phyloP scores from a whole-genome alignment of 2,888 invertebrate species.

The Laothoe populi region DNA sequence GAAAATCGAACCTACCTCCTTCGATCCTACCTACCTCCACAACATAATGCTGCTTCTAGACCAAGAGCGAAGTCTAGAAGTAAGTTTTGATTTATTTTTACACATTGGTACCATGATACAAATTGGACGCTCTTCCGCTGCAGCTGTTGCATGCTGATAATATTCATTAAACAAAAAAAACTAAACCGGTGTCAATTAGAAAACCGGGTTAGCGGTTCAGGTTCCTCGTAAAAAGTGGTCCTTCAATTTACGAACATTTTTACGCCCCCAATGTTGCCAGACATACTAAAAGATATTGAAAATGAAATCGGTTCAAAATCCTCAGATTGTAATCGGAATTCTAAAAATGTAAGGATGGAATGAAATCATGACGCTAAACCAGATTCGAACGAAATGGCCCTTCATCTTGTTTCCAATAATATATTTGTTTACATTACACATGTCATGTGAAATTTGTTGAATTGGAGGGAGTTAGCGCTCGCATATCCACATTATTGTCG shows the following conservation, averaged over 20 bases:
- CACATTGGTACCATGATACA: neutral
- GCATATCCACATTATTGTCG: slow-evolving; percentile 25
- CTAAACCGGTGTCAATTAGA: slow-evolving; percentile 49
- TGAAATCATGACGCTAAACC: slow-evolving; percentile 60
- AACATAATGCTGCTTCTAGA: no score
- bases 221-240: slow-evolving; percentile 34
- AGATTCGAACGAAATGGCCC: slow-evolving; percentile 52
- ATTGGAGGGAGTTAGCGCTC: slow-evolving; percentile 41
- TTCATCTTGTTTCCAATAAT: slow-evolving; percentile 60
- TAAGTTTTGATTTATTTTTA: no score
- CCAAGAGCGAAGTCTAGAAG: no score
- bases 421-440: slow-evolving; percentile 67
- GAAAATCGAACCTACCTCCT: no score
- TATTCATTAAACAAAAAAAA: slow-evolving; percentile 42
- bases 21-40: neutral
- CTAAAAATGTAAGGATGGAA: slow-evolving; percentile 65
- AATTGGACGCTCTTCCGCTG: neutral
- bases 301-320: neutral
- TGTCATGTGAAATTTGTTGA: slow-evolving; percentile 33
- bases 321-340: slow-evolving; percentile 44
- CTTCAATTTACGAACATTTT: slow-evolving; percentile 37
- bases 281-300: slow-evolving; percentile 5
- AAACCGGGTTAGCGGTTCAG: slow-evolving; percentile 36
- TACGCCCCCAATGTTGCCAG: neutral
- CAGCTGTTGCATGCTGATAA: slow-evolving; percentile 46